Evolutionary conservation across 2,888 invertebrate species (phyloP).

Genomic region (Ceraclea dissimilis): DNA sequence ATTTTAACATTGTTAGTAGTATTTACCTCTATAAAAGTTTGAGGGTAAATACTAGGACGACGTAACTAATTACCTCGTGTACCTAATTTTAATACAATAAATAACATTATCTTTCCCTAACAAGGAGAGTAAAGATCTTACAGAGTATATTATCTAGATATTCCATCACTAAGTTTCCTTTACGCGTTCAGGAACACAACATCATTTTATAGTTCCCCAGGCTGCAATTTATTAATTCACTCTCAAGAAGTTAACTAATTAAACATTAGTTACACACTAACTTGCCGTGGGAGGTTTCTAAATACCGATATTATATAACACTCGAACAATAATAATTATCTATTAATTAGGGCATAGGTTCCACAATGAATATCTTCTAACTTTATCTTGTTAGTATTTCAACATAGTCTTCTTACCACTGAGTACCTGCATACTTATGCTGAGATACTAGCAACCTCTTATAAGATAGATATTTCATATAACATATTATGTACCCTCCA

Average conservation of each 20-base stretch:
- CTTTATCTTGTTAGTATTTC: neutral
- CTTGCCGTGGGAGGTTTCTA: neutral
- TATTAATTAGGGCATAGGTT: neutral
- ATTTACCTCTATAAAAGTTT: too few species aligned
- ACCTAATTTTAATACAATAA: too few species aligned
- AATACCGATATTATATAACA: neutral
- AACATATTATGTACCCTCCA: too few species aligned
- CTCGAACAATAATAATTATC: neutral
- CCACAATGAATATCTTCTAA: neutral
- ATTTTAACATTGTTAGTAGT: too few species aligned
- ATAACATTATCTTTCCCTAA: too few species aligned
- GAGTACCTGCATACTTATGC: too few species aligned
- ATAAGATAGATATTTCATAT: too few species aligned
- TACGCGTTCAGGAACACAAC: neutral
- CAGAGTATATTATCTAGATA: too few species aligned
- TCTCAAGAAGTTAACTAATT: constrained; percentile 1
- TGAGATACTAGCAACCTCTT: too few species aligned
- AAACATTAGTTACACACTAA: neutral
- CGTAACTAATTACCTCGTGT: too few species aligned
- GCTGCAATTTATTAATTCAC: constrained; percentile 4
- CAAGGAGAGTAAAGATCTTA: too few species aligned
- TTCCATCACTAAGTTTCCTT: neutral
- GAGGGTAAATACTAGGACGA: too few species aligned
- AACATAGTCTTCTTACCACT: neutral
- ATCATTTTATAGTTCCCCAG: constrained; percentile 2